phyloP scores from a whole-genome alignment of 2,113 vertebrate species.

The Orthonyx spaldingii region DNA sequence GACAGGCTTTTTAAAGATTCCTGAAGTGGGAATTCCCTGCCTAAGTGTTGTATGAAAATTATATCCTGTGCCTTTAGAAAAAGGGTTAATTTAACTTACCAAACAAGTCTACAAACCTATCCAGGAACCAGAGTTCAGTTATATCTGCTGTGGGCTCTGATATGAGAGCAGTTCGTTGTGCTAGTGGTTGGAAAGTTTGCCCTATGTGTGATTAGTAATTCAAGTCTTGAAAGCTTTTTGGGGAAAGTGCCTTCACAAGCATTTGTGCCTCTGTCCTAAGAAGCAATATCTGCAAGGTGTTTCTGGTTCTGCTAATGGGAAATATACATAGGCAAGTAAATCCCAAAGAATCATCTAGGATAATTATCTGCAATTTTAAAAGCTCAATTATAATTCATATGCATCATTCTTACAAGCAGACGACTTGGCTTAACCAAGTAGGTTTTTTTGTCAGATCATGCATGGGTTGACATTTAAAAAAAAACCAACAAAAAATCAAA shows the following conservation, averaged over 20 bases:
- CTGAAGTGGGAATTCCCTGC: conserved; percentile 40
- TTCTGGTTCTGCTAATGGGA: conserved; percentile 5
- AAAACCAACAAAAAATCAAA: neutral
- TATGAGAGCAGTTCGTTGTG: neutral
- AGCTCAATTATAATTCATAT: neutral
- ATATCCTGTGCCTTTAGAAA: conserved; percentile 56
- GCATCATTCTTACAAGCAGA: neutral
- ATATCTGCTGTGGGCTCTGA: neutral
- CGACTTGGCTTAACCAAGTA: neutral
- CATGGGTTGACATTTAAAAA: neutral
- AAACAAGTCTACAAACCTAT: conserved; percentile 8
- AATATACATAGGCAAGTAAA: neutral
- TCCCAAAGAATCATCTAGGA: neutral
- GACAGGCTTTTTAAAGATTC: conserved; percentile 54
- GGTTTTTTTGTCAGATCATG: neutral
- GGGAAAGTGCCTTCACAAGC: conserved; percentile 37
- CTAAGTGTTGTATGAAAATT: conserved; percentile 19
- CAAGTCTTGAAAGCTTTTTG: conserved; percentile 6
- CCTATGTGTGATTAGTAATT: neutral
- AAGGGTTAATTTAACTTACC: conserved; percentile 38
- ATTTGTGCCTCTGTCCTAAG: conserved; percentile 27
- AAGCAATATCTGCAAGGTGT: neutral
- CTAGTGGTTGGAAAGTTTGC: neutral
- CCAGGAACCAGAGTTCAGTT: neutral
- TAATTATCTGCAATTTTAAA: neutral